Evolutionary conservation across 92 coral and sea anemone genomes (phyloP).

Genomic region (Phenganax marumi): DNA sequence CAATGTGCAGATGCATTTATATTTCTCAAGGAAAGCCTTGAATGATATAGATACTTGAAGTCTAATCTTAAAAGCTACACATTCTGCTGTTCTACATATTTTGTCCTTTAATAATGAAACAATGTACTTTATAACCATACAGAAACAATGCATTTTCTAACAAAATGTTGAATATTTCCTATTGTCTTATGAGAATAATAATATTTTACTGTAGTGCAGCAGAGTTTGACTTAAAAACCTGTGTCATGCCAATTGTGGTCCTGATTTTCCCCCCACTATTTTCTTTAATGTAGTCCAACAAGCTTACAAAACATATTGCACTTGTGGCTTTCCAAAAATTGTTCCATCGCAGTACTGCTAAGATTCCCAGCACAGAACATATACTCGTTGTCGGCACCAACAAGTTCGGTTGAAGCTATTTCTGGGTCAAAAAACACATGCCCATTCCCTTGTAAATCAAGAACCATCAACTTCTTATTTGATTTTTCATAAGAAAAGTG

Average conservation of each 20-base stretch:
- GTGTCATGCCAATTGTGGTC: too few relatives aligned
- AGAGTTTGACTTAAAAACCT: too few relatives aligned
- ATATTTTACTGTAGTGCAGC: too few relatives aligned
- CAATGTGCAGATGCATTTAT: too few relatives aligned
- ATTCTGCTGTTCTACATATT: too few relatives aligned
- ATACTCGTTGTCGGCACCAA: background rate
- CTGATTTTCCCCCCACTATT: background rate
- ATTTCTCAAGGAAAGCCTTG: background rate
- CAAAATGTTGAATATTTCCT: too few relatives aligned
- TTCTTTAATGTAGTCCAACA: background rate
- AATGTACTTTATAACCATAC: too few relatives aligned
- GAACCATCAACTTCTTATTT: background rate
- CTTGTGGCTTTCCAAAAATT: background rate
- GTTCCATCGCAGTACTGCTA: background rate
- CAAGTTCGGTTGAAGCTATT: background rate
- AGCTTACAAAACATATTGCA: slow-evolving; percentile 5
- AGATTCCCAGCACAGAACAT: slow-evolving; percentile 11
- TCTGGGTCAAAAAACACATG: background rate
- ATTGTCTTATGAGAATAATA: too few relatives aligned
- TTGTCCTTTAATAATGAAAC: too few relatives aligned
- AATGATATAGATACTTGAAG: too few relatives aligned
- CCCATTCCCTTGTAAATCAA: background rate
- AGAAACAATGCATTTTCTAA: too few relatives aligned
- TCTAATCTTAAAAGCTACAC: too few relatives aligned
- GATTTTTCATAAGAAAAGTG: background rate